phyloP scores from a whole-genome alignment of 2,888 invertebrate species.

The Nesidiocoris tenuis region DNA sequence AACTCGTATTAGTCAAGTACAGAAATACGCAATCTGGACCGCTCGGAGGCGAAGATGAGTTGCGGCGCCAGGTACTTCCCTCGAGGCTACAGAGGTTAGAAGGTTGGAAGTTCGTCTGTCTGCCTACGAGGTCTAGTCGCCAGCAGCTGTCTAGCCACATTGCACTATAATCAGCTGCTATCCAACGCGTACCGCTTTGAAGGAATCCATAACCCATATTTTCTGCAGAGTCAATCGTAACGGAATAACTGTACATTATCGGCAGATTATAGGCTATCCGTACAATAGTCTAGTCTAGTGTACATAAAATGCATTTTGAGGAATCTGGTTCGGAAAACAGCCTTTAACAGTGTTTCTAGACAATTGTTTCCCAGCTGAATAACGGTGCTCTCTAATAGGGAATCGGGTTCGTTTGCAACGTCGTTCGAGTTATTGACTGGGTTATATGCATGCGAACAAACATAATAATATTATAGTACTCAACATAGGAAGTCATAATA shows the following conservation, averaged over 20 bases:
- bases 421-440: too few relatives aligned
- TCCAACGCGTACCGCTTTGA: background rate
- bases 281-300: too few relatives aligned
- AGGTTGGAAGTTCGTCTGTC: background rate
- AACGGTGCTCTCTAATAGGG: too few relatives aligned
- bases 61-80: background rate
- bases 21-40: background rate
- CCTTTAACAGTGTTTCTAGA: too few relatives aligned
- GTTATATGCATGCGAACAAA: too few relatives aligned
- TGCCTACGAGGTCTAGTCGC: background rate
- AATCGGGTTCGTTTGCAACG: too few relatives aligned
- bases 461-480: too few relatives aligned
- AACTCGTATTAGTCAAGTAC: background rate
- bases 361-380: too few relatives aligned
- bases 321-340: too few relatives aligned
- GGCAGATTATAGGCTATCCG: too few relatives aligned
- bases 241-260: background rate
- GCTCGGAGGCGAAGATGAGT: background rate
- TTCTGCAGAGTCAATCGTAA: background rate
- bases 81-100: background rate
- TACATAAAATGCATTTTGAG: too few relatives aligned
- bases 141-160: background rate
- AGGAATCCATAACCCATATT: background rate
- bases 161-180: background rate
- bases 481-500: too few relatives aligned